Evolutionary conservation across 2,888 invertebrate genomes (phyloP).

Genomic region (Pyrocoelia pectoralis): DNA sequence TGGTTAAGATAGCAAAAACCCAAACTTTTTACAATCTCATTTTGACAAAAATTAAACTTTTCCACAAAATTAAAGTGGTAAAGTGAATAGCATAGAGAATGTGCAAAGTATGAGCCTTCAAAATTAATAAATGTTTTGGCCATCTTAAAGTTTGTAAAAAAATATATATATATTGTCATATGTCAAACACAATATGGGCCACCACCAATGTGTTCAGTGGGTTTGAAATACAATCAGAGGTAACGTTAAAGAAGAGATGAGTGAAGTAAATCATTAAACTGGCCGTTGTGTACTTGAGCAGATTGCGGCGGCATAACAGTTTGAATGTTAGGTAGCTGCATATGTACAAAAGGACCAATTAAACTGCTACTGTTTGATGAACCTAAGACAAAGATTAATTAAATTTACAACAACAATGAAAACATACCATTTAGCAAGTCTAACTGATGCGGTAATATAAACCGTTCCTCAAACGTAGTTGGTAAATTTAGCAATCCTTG

Average conservation of each 20-base stretch:
- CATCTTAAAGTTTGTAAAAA: too few species aligned
- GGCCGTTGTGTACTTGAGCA: slow-evolving; percentile 41
- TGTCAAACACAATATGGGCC: too few species aligned
- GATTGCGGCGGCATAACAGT: slow-evolving; percentile 35
- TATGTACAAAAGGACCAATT: slow-evolving; percentile 50
- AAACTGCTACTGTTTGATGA: slow-evolving; percentile 44
- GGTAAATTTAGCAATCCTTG: slow-evolving; percentile 53
- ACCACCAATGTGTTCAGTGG: background rate
- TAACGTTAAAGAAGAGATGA: slow-evolving; percentile 43
- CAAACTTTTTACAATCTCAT: too few species aligned
- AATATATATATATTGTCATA: too few species aligned
- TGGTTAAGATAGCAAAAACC: too few species aligned
- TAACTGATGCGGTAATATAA: slow-evolving; percentile 48
- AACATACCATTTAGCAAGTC: slow-evolving; percentile 48
- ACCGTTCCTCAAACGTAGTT: slow-evolving; percentile 48
- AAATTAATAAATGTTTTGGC: too few species aligned
- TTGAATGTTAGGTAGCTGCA: slow-evolving; percentile 47
- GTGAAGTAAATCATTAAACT: slow-evolving; percentile 47
- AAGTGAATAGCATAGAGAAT: too few species aligned
- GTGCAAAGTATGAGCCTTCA: too few species aligned
- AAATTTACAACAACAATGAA: slow-evolving; percentile 3
- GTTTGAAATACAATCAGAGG: slow-evolving; percentile 34
- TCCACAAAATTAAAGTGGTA: too few species aligned
- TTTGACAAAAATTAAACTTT: too few species aligned
- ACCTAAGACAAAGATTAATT: slow-evolving; percentile 36